Percentiles rank a stretch among this genome's conserved stretches.
Evolutionary conservation across 2,797 vertebrate species (phyloP).

Genomic region (Sebastes ruberrimus): DNA sequence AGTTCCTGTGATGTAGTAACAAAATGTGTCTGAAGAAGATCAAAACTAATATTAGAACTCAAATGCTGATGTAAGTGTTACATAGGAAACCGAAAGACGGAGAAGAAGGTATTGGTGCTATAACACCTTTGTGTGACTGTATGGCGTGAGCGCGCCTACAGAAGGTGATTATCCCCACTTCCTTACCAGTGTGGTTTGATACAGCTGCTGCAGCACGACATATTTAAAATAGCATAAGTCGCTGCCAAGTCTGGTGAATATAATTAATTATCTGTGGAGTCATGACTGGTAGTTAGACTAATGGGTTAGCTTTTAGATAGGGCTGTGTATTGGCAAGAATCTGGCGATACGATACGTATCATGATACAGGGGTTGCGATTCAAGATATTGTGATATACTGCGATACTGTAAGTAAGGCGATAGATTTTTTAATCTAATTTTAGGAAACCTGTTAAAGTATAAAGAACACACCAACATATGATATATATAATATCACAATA

Average conservation of each 20-base stretch:
- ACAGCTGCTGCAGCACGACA: background rate
- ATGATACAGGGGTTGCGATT: no score
- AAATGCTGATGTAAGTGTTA: background rate
- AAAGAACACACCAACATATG: no score
- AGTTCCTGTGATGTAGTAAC: background rate
- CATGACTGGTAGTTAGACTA: background rate
- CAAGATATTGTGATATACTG: accelerated
- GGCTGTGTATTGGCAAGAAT: no score
- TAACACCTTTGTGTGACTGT: background rate
- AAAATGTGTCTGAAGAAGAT: background rate
- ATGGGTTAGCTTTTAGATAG: background rate
- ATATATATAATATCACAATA: no score
- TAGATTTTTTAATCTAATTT: accelerated
- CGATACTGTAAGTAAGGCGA: no score
- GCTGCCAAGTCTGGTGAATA: background rate
- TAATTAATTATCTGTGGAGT: background rate
- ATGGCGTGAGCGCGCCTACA: background rate
- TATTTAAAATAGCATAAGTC: background rate
- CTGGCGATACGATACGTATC: no score
- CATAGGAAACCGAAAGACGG: background rate
- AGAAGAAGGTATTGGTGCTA: background rate
- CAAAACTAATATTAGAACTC: background rate
- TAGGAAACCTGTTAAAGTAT: no score
- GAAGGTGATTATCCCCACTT: background rate
- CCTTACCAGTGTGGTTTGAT: background rate